Evolutionary conservation across 2,888 invertebrate genomes (phyloP), one percentile per base, ranked within the genome.

Genomic region (Caenorhabditis sp.): DNA sequence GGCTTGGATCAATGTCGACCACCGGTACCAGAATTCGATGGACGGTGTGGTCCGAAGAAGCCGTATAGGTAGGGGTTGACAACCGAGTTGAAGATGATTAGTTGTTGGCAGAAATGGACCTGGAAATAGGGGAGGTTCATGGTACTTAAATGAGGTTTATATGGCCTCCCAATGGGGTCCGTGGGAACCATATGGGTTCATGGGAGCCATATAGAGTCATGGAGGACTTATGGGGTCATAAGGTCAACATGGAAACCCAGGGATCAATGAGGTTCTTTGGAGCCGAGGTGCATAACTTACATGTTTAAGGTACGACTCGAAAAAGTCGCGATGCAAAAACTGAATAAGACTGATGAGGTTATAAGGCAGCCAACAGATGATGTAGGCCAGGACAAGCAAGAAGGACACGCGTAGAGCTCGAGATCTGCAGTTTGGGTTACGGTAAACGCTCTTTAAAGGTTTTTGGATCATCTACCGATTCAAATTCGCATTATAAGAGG

Each of bases 341-440:
- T 89, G 89, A 19, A 90, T 86, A 8, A 91, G 68, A 31, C 87
- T 84, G 38, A 91, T 84, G 2, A 88, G 85, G 72, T 92, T 92
- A 80, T 92, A 92, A 6, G 92, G 92, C 6, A 92, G 85, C 92
- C 92, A 92, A 81, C 90, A 92, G 28, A 90, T 82, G 54, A 92
- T 89, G 72, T 92, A 92, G 12, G 90, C 91, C 22, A 89, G 83
- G 28, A 92, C 89, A 7, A 92, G 88, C 4, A 91, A 82, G 41
- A 90, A 89, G 19, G 89, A 89, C 16, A 91, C 90, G 10, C 91
- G 83, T 10, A 91, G 89, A 0, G 91, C 91, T 12, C 91, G 89
- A 58, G 86, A 89, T 84, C 91, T 91, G 77, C 54, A 54, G 12
- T 54, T 19, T 19, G 26, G 24, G 10, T 2, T 54, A 54, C 24